Conservation (phyloP, 2,888 invertebrate genomes). For the Acanthosepion pharaonis region DNA sequence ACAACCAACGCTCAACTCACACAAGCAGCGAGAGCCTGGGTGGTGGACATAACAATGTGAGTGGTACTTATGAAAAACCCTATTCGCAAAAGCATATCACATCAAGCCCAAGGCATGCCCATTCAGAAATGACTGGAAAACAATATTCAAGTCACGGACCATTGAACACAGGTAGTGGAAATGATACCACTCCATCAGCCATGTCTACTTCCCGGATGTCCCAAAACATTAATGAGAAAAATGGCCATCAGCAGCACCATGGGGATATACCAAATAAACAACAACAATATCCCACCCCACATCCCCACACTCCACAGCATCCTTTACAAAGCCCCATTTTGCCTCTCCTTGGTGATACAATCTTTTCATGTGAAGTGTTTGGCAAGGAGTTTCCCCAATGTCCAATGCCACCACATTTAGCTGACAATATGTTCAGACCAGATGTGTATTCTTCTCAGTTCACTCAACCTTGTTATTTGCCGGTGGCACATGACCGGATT, state of each 20-base stretch:
- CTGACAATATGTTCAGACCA: constrained; percentile 20
- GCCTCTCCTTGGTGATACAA: neutral
- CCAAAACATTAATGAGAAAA: neutral
- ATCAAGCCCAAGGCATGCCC: neutral
- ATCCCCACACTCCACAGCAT: neutral
- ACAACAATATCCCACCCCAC: neutral
- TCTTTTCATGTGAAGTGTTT: constrained; percentile 6
- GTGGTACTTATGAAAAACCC: neutral
- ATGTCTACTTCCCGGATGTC: neutral
- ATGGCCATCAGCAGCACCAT: neutral
- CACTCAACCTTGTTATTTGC: neutral
- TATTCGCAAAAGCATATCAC: neutral
- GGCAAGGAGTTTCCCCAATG: constrained; percentile 37
- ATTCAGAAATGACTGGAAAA: neutral
- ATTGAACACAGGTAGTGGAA: neutral
- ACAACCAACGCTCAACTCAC: neutral
- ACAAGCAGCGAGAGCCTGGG: neutral
- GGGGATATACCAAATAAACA: neutral
- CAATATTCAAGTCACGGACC: neutral
- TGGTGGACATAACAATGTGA: neutral
- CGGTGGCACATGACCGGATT: neutral
- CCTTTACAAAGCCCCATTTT: constrained; percentile 12
- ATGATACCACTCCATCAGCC: neutral
- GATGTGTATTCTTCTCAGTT: neutral
- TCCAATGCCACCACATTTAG: neutral